Conservation (phyloP, 2,113 vertebrate genomes). For the Sylvicapra grimmia region DNA sequence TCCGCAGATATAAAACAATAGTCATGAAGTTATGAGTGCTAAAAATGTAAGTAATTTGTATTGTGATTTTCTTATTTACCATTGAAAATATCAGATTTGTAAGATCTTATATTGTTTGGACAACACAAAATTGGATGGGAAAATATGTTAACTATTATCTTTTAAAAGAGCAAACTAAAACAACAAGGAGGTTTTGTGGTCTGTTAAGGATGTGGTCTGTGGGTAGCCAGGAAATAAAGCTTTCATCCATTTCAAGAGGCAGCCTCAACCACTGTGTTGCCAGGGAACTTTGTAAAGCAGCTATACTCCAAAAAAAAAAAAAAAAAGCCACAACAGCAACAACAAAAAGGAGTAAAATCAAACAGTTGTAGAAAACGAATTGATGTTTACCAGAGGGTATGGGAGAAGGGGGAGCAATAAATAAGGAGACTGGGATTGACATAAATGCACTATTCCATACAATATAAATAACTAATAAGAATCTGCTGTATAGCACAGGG, state of each 20-base stretch:
- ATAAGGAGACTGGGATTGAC: neutral
- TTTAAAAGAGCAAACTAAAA: neutral
- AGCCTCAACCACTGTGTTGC: neutral
- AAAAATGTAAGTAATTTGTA: neutral
- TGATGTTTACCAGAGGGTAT: neutral
- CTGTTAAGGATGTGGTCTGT: neutral
- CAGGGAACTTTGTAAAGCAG: neutral
- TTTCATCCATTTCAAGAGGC: neutral
- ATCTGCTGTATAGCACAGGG: neutral
- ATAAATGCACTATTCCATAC: neutral
- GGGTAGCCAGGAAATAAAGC: neutral
- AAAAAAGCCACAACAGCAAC: neutral
- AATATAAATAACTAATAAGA: neutral
- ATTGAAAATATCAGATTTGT: neutral
- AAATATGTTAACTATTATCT: neutral
- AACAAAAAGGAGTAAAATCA: neutral
- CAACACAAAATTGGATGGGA: neutral
- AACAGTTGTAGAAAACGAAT: neutral
- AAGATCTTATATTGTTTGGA: neutral
- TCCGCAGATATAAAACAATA: neutral
- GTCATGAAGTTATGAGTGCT: neutral
- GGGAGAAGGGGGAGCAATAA: neutral
- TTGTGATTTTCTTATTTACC: neutral
- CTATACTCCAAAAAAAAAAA: neutral
- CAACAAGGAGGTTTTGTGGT: neutral